These are phyloP conservation scores for Acyrthosiphon pisum DNA, from an alignment of 1,140 invertebrate species.

Conservation along the genomic window DNA sequence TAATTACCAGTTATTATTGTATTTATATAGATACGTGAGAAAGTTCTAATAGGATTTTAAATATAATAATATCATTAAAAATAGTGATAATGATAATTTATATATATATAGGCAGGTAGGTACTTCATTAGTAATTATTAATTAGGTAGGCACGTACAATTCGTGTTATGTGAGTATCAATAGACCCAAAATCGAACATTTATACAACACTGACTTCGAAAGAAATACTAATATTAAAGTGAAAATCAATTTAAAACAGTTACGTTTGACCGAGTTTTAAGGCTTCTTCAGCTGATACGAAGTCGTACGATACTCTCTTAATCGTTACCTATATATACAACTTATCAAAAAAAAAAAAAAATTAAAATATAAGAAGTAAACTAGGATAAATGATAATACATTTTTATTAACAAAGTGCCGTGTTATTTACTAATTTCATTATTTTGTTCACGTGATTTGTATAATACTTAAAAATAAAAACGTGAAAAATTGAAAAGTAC, in stretches of 20 bases:
- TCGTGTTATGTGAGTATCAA: neutral
- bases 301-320: conserved; percentile 27
- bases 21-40: neutral
- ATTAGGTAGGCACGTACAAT: neutral
- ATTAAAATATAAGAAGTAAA: neutral
- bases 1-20: neutral
- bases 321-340: neutral
- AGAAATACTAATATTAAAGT: neutral
- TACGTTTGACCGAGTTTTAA: neutral
- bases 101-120: neutral
- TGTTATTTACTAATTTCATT: neutral
- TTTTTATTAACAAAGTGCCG: conserved; percentile 6
- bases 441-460: conserved; percentile 12
- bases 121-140: neutral
- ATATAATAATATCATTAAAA: neutral
- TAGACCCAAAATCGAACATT: neutral
- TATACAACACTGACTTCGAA: neutral
- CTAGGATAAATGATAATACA: neutral
- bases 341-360: neutral
- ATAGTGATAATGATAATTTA: neutral
- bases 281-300: conserved; percentile 3
- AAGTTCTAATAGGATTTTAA: neutral
- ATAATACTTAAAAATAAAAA: neutral
- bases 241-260: conserved; percentile 17
- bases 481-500: conserved; percentile 20